A percentile compares a stretch with the other conserved stretches of the same genome.
phyloP scores from a whole-genome alignment of 2,888 invertebrate genomes.

The Muschampia plurimacula region DNA sequence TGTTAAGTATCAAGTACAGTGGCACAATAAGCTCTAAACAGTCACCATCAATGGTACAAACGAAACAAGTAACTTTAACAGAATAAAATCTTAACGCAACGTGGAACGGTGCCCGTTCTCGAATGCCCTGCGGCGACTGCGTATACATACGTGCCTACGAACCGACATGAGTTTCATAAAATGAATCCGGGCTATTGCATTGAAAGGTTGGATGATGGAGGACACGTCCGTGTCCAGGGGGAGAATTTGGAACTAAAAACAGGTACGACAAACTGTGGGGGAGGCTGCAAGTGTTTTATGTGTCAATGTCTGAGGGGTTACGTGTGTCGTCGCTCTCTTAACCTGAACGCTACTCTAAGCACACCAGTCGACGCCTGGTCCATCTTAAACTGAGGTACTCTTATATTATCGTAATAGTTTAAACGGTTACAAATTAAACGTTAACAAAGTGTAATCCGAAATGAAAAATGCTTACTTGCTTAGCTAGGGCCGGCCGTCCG shows the following conservation, averaged over 20 bases:
- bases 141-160: constrained; percentile 57
- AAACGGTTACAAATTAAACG: constrained; percentile 84
- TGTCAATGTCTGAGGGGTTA: constrained; percentile 66
- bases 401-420: constrained; percentile 82
- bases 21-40: constrained; percentile 63
- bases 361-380: constrained; percentile 85
- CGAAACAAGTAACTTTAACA: constrained; percentile 81
- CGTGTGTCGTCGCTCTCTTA: constrained; percentile 70
- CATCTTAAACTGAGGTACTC: constrained; percentile 84
- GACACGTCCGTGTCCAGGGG: constrained; percentile 48
- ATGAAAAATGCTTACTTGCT: constrained; percentile 84
- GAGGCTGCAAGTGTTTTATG: constrained; percentile 69
- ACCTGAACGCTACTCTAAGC: constrained; percentile 74
- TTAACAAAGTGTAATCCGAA: constrained; percentile 84
- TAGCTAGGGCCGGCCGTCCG: constrained; percentile 79
- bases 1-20: neutral
- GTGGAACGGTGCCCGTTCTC: constrained; percentile 77
- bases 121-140: constrained; percentile 84
- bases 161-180: constrained; percentile 71
- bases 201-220: constrained; percentile 62
- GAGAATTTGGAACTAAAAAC: constrained; percentile 52
- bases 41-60: constrained; percentile 64
- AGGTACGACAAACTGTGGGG: constrained; percentile 53
- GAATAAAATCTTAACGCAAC: constrained; percentile 79
- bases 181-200: constrained; percentile 78